Evolutionary conservation across 2,113 vertebrate genomes (phyloP), one percentile per base, ranked within the genome.

Genomic region (Mirounga angustirostris): DNA sequence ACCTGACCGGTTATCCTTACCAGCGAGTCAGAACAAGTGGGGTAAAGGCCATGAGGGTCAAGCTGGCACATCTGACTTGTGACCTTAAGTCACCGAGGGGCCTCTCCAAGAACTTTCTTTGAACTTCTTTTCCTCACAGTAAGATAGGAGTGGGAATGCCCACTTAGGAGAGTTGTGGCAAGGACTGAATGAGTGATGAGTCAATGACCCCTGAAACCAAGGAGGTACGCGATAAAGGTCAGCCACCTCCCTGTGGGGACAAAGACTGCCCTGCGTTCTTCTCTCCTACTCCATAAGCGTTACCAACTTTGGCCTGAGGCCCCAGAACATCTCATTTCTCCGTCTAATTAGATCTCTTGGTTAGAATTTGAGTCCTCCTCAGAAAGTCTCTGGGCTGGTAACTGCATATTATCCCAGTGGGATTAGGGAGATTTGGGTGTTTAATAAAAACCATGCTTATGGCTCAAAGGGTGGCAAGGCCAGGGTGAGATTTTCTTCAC

Each of bases 191-290:
- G 74, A 36, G 52, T 0, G 28, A 7, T 9, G 18, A 10, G 1
- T 18, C 46, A 67, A 36, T 12, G 84, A 5, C 2, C 0, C 9
- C 40, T 4, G 65, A 86, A 74, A 19, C 13, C 71, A 24, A 54
- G 63, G 63, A 58, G 54, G 28, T 22, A 2, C 8, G 58, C 6
- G 0, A 0, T 6, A 13, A 26, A 61, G 43, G 6, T 18, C 4
- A 5, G 50, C 28, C 7, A 22, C 59, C 0, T 6, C 36, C 40
- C 26, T 7, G 4, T 0, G 0, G 30, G 21, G 22, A 78, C 4
- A 0, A 1, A 18, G 0, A 43, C 10, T 1, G 0, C 33, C 0
- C 1, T 14, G 40, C 7, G 46, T 74, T n/a, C 65, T 46, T 46
- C 50, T 81, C 18, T 69, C 18, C 46, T 52, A 3, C 16, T 67